Base-by-base conservation (phyloP, 2,888 invertebrate genomes). In the Beris chalybata region DNA sequence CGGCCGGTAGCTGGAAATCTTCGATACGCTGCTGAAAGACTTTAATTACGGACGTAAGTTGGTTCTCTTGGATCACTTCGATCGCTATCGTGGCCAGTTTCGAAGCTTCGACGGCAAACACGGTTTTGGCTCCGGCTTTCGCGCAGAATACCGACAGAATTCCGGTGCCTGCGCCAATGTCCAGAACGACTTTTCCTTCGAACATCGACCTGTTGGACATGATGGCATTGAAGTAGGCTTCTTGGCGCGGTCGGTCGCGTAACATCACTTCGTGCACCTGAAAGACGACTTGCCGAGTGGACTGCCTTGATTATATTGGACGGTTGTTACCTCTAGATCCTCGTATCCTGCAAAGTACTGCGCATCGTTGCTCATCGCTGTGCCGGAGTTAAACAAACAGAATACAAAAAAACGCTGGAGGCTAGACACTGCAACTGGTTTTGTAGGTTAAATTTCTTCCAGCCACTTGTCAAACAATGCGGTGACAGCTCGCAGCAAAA, bases 101-200 rank as follows among this genome's bases (percentile, higher is more conserved):
- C 74, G 91, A 91, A 3, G 92, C 93, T 84, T 94, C 93, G 1
- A 94, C 86, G 7, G 93, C 92, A 78, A 89, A 93, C 0, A 95
- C 95, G 78, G 89, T 88, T 66, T 85, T 86, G 5, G 96, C 96
- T n/a, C 96, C 96, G 38, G 93, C 95, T 69, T 78, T 85, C 0
- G 93, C 95, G 78, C 93, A 93, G 79, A 95, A 93, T 74, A 95
- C 82, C 2, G 95, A 94, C 31, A 97, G 81, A 72, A 97, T 92
- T 31, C 96, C 93, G 15, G 92, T 91, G 1, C 93, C 93, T 69
- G 92, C 90, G 2, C 93, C 93, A 61, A 93, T 88, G 81, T 93
- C 94, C 82, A 96, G 84, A 1, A 96, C 91, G 64, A 87, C 78
- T 84, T 93, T 95, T 68, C 87, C 88, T 74, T 86, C 82, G 73